Evolutionary conservation across 2,113 vertebrate genomes (phyloP).

Genomic region (Phyllostomus hastatus): DNA sequence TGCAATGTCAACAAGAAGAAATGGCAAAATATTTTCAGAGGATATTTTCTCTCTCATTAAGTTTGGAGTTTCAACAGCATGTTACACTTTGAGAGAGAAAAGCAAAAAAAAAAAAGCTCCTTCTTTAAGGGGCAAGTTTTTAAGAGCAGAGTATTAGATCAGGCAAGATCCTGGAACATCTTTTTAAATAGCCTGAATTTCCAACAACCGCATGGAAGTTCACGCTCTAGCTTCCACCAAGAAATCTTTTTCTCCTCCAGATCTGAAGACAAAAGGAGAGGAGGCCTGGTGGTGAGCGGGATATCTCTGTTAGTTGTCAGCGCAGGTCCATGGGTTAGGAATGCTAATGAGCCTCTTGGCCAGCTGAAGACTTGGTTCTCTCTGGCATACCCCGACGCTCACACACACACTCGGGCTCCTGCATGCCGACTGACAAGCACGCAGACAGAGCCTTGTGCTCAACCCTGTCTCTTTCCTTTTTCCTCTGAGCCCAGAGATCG

Average conservation of each 20-base stretch:
- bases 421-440: slow-evolving; percentile 49
- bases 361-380: slow-evolving; percentile 59
- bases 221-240: slow-evolving; percentile 64
- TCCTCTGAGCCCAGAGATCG: slow-evolving; percentile 82
- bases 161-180: not conserved
- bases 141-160: not conserved
- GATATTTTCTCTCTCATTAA: slow-evolving; percentile 46
- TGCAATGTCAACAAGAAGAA: slow-evolving; percentile 7
- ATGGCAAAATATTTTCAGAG: slow-evolving; percentile 46
- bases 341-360: slow-evolving; percentile 89
- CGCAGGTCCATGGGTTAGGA: slow-evolving; percentile 89
- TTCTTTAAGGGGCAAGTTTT: slow-evolving; percentile 47
- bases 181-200: slow-evolving; percentile 7
- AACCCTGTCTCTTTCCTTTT: slow-evolving; percentile 71
- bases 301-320: slow-evolving; percentile 98
- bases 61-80: slow-evolving; percentile 18
- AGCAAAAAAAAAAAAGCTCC: slow-evolving; percentile 15
- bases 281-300: slow-evolving; percentile 88
- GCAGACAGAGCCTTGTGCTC: slow-evolving; percentile 31
- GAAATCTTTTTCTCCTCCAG: slow-evolving; percentile 84
- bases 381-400: slow-evolving; percentile 61
- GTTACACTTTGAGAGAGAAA: slow-evolving; percentile 25
- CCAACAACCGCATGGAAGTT: slow-evolving; percentile 62
- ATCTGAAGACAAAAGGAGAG: slow-evolving; percentile 86
- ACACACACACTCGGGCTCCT: slow-evolving; percentile 55